Conservation (phyloP, 2,113 vertebrate species). For the Sinosuthora webbiana region DNA sequence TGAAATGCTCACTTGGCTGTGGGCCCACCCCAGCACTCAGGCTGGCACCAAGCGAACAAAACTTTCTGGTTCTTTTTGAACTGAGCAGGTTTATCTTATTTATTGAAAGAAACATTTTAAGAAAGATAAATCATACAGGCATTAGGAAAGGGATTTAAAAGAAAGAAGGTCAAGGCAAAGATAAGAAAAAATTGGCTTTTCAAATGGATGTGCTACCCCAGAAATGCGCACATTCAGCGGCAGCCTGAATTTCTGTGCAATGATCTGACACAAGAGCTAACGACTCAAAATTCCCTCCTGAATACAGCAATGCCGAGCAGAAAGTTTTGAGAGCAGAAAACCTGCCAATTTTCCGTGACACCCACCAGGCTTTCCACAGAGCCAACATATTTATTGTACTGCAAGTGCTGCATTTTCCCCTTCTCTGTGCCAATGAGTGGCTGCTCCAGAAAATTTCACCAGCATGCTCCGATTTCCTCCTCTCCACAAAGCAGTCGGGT, state of each 20-base stretch:
- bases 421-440: background rate
- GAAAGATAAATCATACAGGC: background rate
- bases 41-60: background rate
- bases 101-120: background rate
- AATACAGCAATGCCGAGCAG: background rate
- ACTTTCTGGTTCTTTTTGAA: background rate
- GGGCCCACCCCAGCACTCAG: background rate
- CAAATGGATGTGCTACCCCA: background rate
- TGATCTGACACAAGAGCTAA: background rate
- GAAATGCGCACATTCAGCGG: rapidly evolving
- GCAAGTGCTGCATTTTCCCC: conserved; percentile 1
- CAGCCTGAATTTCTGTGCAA: background rate
- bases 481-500: background rate
- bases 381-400: background rate
- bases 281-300: background rate
- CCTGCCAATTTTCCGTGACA: background rate
- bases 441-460: background rate
- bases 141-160: background rate
- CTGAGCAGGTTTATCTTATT: background rate
- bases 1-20: background rate
- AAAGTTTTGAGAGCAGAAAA: background rate
- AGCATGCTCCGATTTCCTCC: background rate
- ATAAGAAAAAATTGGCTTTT: background rate
- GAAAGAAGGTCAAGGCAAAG: background rate
- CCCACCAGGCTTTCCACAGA: background rate